phyloP scores from a whole-genome alignment of 64 coral and sea anemone species.

The Montipora cactus region DNA sequence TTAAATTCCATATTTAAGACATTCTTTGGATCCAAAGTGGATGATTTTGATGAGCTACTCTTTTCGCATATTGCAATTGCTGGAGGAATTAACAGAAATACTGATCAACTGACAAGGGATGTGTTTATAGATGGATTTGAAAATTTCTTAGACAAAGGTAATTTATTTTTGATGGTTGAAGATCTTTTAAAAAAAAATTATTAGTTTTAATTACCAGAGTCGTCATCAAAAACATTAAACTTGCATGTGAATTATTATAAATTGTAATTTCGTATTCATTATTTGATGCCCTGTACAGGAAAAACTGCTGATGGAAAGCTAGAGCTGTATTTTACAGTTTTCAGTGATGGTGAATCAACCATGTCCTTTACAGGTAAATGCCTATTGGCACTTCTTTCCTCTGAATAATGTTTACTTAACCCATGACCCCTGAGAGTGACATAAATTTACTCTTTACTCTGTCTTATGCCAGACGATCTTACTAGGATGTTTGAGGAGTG shows the following conservation, averaged over 20 bases:
- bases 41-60: constrained; percentile 46
- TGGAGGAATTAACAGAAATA: constrained; percentile 1
- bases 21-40: constrained; percentile 26
- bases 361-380: constrained; percentile 32
- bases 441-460: too few species aligned
- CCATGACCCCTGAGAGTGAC: too few species aligned
- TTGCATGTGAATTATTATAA: too few species aligned
- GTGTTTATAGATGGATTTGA: constrained; percentile 33
- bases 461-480: too few species aligned
- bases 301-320: neutral
- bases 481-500: too few species aligned
- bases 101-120: neutral
- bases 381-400: neutral
- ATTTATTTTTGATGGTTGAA: neutral
- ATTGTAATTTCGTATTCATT: too few species aligned
- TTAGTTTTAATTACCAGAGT: too few species aligned
- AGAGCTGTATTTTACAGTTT: constrained; percentile 21
- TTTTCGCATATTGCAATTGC: constrained; percentile 3
- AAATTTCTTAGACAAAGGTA: constrained; percentile 25
- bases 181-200: too few species aligned
- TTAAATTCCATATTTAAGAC: neutral
- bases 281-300: neutral
- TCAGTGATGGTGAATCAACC: constrained; percentile 35
- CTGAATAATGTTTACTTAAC: neutral
- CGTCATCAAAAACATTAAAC: too few species aligned